phyloP scores from a whole-genome alignment of 2,888 invertebrate genomes.

The Gastrophysa polygoni region DNA sequence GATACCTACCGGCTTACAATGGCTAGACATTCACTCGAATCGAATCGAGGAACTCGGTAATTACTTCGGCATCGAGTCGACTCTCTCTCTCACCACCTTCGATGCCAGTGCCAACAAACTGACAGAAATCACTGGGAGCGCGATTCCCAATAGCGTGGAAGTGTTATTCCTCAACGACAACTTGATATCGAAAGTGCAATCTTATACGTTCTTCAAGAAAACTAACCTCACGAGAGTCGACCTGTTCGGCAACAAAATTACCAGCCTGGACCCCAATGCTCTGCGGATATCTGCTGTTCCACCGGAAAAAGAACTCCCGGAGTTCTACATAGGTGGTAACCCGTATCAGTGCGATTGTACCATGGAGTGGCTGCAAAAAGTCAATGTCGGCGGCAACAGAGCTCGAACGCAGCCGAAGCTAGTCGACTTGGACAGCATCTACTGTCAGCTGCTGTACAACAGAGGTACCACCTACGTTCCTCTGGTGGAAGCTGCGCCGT shows the following conservation, averaged over 20 bases:
- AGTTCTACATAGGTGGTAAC: conserved; percentile 85
- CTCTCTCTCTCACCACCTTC: conserved; percentile 77
- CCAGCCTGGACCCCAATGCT: conserved; percentile 76
- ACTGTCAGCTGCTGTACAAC: conserved; percentile 81
- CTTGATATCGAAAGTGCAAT: conserved; percentile 80
- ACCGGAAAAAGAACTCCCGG: conserved; percentile 73
- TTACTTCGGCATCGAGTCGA: conserved; percentile 82
- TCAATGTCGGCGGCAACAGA: conserved; percentile 74
- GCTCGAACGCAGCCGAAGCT: conserved; percentile 80
- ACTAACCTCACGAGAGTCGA: conserved; percentile 83
- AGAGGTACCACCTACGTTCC: conserved; percentile 76
- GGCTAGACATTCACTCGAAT: conserved; percentile 85
- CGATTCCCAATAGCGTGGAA: conserved; percentile 83
- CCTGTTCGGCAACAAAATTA: conserved; percentile 80
- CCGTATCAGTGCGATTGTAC: conserved; percentile 88
- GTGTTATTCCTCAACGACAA: conserved; percentile 81
- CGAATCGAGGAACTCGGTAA: conserved; percentile 83
- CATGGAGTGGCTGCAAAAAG: conserved; percentile 89
- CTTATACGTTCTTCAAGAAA: conserved; percentile 86
- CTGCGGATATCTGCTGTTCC: conserved; percentile 78
- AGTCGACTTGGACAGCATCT: conserved; percentile 82
- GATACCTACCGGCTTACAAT: conserved; percentile 82
- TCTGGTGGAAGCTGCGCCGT: conserved; percentile 77
- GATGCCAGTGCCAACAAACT: conserved; percentile 83
- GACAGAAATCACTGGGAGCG: conserved; percentile 80